phyloP scores from a whole-genome alignment of 2,888 invertebrate genomes.

The Hyposoter dolosus region DNA sequence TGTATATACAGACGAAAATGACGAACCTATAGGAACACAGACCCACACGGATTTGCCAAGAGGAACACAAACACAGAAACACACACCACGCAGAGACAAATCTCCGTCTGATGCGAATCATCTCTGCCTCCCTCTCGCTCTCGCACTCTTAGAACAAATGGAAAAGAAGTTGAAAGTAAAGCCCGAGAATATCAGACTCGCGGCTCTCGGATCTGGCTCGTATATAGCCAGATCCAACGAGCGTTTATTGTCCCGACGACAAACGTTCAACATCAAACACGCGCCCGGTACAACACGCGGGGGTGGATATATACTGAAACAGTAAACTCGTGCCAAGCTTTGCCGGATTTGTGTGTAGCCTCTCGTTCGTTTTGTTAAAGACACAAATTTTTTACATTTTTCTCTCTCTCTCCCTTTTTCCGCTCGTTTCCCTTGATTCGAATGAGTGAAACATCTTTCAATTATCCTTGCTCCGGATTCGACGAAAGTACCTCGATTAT shows the following conservation, averaged over 20 bases:
- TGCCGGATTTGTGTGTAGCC: slow-evolving; percentile 31
- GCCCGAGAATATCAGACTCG: slow-evolving; percentile 30
- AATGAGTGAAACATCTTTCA: neutral
- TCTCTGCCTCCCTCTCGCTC: neutral
- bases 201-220: slow-evolving; percentile 39
- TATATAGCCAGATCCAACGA: slow-evolving; percentile 55
- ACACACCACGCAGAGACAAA: neutral
- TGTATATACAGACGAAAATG: neutral
- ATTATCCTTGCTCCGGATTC: neutral
- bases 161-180: slow-evolving; percentile 49
- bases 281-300: slow-evolving; percentile 52
- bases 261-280: slow-evolving; percentile 70
- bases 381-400: neutral
- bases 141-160: slow-evolving; percentile 9
- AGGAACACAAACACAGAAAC: neutral
- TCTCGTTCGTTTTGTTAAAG: slow-evolving; percentile 39
- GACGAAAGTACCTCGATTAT: slow-evolving; percentile 1
- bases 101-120: slow-evolving; percentile 41
- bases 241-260: slow-evolving; percentile 68
- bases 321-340: slow-evolving; percentile 44
- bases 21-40: neutral
- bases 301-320: slow-evolving; percentile 25
- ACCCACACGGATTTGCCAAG: neutral
- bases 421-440: neutral
- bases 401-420: slow-evolving; percentile 4